Percentiles rank a stretch among this genome's conserved stretches.
phyloP scores from a whole-genome alignment of 1,140 invertebrate species.

The Episyrphus balteatus region DNA sequence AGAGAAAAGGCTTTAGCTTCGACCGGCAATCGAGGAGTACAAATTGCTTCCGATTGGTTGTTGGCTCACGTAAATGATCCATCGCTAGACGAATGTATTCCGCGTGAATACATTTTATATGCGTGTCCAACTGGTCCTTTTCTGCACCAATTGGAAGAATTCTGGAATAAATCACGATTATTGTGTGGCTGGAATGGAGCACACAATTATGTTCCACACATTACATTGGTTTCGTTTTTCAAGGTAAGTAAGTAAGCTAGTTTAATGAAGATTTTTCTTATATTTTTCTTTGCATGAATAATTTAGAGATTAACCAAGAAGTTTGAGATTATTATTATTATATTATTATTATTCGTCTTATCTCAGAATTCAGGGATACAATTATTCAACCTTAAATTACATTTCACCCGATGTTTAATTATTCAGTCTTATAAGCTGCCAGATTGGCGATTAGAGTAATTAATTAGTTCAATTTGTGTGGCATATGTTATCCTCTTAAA shows the following conservation, averaged over 20 bases:
- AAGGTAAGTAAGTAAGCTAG: slow-evolving; percentile 46
- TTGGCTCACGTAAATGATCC: slow-evolving; percentile 78
- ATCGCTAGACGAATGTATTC: slow-evolving; percentile 57
- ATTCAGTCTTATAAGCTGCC: no score
- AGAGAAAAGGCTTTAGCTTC: slow-evolving; percentile 82
- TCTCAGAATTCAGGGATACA: no score
- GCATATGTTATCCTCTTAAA: no score
- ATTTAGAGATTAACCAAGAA: no score
- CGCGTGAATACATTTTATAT: slow-evolving; percentile 76
- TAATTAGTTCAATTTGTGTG: no score
- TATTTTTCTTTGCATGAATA: no score
- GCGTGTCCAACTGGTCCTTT: slow-evolving; percentile 68
- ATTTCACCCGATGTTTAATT: no score
- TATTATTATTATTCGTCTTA: no score
- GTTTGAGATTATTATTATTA: no score
- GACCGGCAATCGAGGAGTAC: slow-evolving; percentile 75
- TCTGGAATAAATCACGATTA: slow-evolving; percentile 67
- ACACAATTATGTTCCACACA: slow-evolving; percentile 78
- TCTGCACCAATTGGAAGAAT: slow-evolving; percentile 53
- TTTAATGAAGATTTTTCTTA: background rate
- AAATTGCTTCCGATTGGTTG: slow-evolving; percentile 81
- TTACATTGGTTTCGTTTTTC: slow-evolving; percentile 80
- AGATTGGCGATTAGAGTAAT: no score
- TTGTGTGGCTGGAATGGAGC: slow-evolving; percentile 76
- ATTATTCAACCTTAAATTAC: no score